Conservation (phyloP, 2,797 vertebrate species). For the Brotogeris chrysoptera region DNA sequence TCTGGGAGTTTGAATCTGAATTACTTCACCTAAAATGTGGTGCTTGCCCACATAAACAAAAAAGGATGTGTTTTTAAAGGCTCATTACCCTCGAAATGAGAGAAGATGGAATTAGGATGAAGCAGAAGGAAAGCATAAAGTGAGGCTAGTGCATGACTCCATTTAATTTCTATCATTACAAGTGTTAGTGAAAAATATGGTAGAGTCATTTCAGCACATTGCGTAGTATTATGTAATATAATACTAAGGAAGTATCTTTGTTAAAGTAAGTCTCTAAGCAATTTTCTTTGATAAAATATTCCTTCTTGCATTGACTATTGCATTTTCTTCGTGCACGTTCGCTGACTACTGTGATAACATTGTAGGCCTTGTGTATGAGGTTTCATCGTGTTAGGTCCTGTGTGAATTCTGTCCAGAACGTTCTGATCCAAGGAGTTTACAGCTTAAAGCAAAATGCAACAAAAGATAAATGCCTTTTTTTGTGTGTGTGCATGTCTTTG, state of each 20-base stretch:
- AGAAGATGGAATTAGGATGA: not conserved
- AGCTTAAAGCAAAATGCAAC: not conserved
- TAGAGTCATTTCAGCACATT: not conserved
- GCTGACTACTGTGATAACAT: not conserved
- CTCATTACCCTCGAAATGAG: not conserved
- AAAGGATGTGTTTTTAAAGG: not conserved
- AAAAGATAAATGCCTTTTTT: not conserved
- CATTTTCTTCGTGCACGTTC: not conserved
- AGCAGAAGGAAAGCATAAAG: not conserved
- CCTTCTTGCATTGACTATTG: not conserved
- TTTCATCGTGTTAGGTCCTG: not conserved
- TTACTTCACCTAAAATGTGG: not conserved
- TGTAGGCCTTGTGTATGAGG: not conserved
- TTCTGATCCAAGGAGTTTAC: not conserved
- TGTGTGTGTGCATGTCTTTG: not conserved
- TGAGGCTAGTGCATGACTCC: not conserved
- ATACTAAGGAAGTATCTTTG: not conserved
- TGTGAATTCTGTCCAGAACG: not conserved
- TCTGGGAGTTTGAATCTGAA: not conserved
- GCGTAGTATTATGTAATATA: not conserved
- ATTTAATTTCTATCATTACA: not conserved
- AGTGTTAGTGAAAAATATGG: not conserved
- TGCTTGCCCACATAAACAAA: not conserved
- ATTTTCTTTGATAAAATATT: not conserved
- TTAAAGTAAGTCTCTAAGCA: not conserved